Conservation (phyloP, 2,888 invertebrate species). For the Dynastes maya region DNA sequence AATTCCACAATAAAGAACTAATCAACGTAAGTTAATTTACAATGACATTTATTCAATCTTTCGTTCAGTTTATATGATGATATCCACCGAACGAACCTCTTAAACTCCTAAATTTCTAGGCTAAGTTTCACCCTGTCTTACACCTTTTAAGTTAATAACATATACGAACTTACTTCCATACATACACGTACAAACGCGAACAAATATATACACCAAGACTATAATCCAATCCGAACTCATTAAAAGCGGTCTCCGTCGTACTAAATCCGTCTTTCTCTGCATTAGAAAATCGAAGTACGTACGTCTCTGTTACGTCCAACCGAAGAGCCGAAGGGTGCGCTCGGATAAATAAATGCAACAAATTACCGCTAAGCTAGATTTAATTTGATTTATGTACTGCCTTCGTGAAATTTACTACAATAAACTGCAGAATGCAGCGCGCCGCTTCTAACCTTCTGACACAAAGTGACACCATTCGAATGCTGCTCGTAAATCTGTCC, state of each 20-base stretch:
- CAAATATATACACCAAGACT: slow-evolving; percentile 15
- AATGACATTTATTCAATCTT: no score
- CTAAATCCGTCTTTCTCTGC: slow-evolving; percentile 27
- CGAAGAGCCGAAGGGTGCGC: slow-evolving; percentile 39
- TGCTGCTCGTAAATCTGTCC: slow-evolving; percentile 49
- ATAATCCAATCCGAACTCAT: slow-evolving; percentile 32
- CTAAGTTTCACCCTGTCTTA: neutral
- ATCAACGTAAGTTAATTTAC: no score
- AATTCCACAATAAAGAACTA: no score
- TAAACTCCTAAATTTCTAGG: neutral
- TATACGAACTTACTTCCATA: neutral
- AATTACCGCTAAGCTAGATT: slow-evolving; percentile 48
- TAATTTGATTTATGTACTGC: slow-evolving; percentile 47
- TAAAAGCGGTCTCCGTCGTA: slow-evolving; percentile 35
- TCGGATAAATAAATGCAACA: slow-evolving; percentile 49
- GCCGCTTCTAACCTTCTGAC: slow-evolving; percentile 49
- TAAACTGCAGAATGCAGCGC: slow-evolving; percentile 51
- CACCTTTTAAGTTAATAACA: neutral
- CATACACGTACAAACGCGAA: neutral
- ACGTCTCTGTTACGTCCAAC: slow-evolving; percentile 32
- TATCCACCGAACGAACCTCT: no score
- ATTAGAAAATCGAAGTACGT: slow-evolving; percentile 32
- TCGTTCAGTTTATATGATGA: no score
- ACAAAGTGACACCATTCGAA: slow-evolving; percentile 50
- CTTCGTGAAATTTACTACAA: slow-evolving; percentile 50